Evolutionary conservation across 1,140 invertebrate species (phyloP), one percentile per base, ranked within the genome.

Genomic region (Oedothorax gibbosus): DNA sequence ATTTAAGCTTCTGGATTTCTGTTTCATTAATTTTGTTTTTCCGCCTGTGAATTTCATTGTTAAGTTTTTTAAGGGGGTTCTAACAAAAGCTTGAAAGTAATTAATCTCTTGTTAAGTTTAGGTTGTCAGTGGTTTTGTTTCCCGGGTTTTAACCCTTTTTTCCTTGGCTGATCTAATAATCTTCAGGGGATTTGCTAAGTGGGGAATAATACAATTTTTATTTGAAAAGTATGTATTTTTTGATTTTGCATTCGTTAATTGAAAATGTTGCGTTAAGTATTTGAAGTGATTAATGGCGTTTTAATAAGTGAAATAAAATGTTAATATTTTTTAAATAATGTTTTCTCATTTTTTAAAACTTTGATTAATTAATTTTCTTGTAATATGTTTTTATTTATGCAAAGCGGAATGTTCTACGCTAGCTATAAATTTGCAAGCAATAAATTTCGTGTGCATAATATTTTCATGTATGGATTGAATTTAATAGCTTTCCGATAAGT

Each of bases 11-110:
- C 50, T 57, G 65, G 14, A 21, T 77, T 65, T 35, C 50, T 51
- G 50, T 18, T 77, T 77, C 75, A 65, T 77, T 77, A 77, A 62
- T 56, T 77, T 4, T 77, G 57, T 77, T 77, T 77, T 77, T 77
- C 57, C 35, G 75, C 75, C 10, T 77, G 72, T 57, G 35, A 75
- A 77, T 64, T 77, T 77, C 75, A 64, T 64, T 68, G 4, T 3
- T 65, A 50, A 5, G 1, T 51, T 77, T 77, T 77, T 62, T 65
- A 53, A 56, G n/a, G 10, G 14, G 15, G 35, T 12, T 20, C 15
- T 50, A 57, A 75, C 75, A 77, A 77, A 77, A 53, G 75, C 51
- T 65, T 7, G 2, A 5, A 18, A 8, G 20, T 56, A 49, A 75
- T 65, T 77, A 77, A 65, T 77, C 60, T 77, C 60, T 50, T 77